Conservation (phyloP, 2,888 invertebrate species). For the Ypsolopha sequella region DNA sequence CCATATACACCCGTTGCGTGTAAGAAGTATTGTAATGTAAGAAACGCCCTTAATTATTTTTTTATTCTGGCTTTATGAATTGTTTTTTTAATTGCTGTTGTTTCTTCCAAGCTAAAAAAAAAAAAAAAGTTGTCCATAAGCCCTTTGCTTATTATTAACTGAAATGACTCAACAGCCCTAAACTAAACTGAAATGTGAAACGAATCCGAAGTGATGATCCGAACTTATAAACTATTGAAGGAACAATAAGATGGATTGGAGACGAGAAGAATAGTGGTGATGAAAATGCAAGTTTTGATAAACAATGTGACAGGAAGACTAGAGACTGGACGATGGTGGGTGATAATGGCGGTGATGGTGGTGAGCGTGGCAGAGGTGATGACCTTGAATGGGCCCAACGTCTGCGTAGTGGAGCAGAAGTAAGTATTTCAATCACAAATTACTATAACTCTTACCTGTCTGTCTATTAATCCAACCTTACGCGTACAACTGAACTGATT, state of each 20-base stretch:
- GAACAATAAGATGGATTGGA: slow-evolving; percentile 29
- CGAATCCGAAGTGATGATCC: too few relatives aligned
- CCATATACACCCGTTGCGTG: too few relatives aligned
- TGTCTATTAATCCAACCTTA: background rate
- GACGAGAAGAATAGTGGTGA: slow-evolving; percentile 15
- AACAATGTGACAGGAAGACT: background rate
- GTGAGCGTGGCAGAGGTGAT: slow-evolving; percentile 27
- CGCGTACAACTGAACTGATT: too few relatives aligned
- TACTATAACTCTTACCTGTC: background rate
- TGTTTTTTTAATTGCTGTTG: too few relatives aligned
- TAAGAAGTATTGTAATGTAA: too few relatives aligned
- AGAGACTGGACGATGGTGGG: slow-evolving; percentile 34
- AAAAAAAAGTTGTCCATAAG: too few relatives aligned
- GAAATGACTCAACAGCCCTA: too few relatives aligned
- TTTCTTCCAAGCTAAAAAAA: too few relatives aligned
- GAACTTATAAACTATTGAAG: background rate
- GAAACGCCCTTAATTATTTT: too few relatives aligned
- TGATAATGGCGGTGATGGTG: slow-evolving; percentile 21
- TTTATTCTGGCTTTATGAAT: too few relatives aligned
- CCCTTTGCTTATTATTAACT: too few relatives aligned
- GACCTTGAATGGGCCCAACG: slow-evolving; percentile 51
- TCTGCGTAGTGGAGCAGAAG: slow-evolving; percentile 65
- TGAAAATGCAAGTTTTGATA: background rate
- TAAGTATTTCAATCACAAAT: slow-evolving; percentile 26
- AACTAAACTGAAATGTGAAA: too few relatives aligned